Evolutionary conservation across 2,113 vertebrate species (phyloP), one percentile per base, ranked within the genome.

Genomic region (Circaetus cinerascens): DNA sequence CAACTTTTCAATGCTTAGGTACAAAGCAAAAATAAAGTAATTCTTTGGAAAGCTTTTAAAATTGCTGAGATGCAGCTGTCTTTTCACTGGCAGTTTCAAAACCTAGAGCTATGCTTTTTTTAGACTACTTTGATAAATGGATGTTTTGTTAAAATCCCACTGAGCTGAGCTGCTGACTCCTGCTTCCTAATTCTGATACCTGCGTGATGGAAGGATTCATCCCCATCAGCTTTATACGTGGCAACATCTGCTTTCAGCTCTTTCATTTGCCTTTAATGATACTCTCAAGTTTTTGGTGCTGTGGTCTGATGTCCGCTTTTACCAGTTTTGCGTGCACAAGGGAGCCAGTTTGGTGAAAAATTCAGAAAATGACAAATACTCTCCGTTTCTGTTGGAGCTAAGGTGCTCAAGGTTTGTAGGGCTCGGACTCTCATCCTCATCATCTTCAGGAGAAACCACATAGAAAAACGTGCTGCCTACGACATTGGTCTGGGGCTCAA

Each of bases 91-190:
- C 79, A 73, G 17, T 76, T 93, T 83, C 88, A 90, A 90, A 92
- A 68, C 48, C 57, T 72, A 82, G 51, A 82, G 55, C 69, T 51
- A 27, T 59, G 40, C 40, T 95, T 79, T 95, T 93, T 93, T 95
- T 41, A 66, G 45, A 72, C 41, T 85, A 29, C 92, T 95, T 95
- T 90, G 74, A 92, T 64, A 93, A 95, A 86, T 1, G 21, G 34
- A 40, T 92, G 63, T 92, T 96, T 95, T 90, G 93, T 92, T 92
- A 76, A 86, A 93, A 41, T 86, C 55, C 59, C 57, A 53, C 62
- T 51, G 83, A 87, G 82, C 30, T 60, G 87, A 74, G 80, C 93
- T 67, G 41, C 40, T 2, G 3, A 45, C 20, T 89, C 29, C 50
- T 40, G 34, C 59, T 69, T 75, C 87, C 59, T 38, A 72, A 32